Conservation (phyloP, 2,113 vertebrate genomes). For the Boleophthalmus pectinirostris region DNA sequence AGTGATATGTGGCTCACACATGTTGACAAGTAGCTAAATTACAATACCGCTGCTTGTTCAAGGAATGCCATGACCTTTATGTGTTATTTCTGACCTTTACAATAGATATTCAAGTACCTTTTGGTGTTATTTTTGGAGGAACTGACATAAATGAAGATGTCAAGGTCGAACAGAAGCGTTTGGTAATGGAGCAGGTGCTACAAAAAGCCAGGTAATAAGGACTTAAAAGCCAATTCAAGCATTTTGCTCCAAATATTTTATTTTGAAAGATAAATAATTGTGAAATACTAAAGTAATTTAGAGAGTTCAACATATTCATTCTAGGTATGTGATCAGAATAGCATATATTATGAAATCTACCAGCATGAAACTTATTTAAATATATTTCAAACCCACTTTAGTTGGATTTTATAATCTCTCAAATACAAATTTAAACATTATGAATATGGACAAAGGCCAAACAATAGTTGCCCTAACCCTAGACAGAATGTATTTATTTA, state of each 20-base stretch:
- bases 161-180: constrained; percentile 80
- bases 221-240: neutral
- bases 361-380: neutral
- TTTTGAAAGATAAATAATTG: neutral
- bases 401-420: neutral
- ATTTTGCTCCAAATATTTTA: neutral
- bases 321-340: too few relatives aligned
- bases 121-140: constrained; percentile 92
- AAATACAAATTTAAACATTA: constrained; percentile 29
- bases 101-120: constrained; percentile 84
- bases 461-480: constrained; percentile 19
- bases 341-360: neutral
- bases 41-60: constrained; percentile 1
- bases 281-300: neutral
- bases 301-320: neutral
- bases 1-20: constrained; percentile 2
- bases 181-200: constrained; percentile 87
- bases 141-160: constrained; percentile 95
- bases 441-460: constrained; percentile 10
- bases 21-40: constrained; percentile 1
- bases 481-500: constrained; percentile 10
- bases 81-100: constrained; percentile 43
- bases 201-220: constrained; percentile 85
- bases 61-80: constrained; percentile 29
- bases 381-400: neutral